These are phyloP conservation scores for Seriola dumerili DNA, from an alignment of 2,113 vertebrate species.

Conservation along the genomic window DNA sequence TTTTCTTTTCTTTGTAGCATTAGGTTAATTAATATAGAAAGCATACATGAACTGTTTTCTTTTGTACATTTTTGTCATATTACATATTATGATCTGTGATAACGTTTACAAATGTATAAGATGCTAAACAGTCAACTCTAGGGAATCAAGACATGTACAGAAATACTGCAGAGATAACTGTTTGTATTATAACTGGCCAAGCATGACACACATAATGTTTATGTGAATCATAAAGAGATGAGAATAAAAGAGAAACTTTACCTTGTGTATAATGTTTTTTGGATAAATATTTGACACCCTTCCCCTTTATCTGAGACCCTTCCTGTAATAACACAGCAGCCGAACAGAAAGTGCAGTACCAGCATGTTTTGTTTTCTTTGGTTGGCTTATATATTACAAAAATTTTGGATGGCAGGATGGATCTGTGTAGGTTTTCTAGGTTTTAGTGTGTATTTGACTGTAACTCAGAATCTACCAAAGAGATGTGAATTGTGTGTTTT, in stretches of 20 bases:
- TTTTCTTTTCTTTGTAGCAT: background rate
- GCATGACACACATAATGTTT: constrained; percentile 14
- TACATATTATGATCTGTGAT: background rate
- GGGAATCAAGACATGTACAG: constrained; percentile 15
- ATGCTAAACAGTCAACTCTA: constrained; percentile 40
- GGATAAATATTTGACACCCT: constrained; percentile 5
- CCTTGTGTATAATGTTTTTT: constrained; percentile 25
- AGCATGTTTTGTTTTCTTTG: background rate
- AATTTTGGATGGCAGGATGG: background rate
- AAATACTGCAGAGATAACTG: constrained; percentile 20
- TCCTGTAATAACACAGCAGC: constrained; percentile 37
- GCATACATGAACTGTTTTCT: background rate
- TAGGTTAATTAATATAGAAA: background rate
- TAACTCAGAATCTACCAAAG: background rate
- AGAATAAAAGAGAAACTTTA: constrained; percentile 38
- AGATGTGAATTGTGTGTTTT: background rate
- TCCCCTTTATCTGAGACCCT: background rate
- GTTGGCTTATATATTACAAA: background rate
- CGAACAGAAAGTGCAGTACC: background rate
- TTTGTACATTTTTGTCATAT: constrained; percentile 11
- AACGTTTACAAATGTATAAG: constrained; percentile 61
- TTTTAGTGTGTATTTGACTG: background rate
- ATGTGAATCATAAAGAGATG: constrained; percentile 19
- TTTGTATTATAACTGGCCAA: constrained; percentile 35
- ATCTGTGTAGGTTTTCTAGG: background rate